Evolutionary conservation across 2,888 invertebrate species (phyloP).

Genomic region (Allophyes oxyacanthae): DNA sequence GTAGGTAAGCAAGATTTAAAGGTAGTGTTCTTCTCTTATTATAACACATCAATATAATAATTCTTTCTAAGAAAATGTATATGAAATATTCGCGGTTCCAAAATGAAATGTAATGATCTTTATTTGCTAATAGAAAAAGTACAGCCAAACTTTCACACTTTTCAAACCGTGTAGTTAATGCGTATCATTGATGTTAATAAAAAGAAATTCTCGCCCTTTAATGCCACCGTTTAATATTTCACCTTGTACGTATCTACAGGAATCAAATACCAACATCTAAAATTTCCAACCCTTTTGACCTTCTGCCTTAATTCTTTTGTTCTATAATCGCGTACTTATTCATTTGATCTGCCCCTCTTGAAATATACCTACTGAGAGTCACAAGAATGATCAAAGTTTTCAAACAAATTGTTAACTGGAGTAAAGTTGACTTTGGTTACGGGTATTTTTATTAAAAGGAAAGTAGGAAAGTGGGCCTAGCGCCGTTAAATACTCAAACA

Average conservation of each 20-base stretch:
- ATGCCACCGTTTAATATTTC: neutral
- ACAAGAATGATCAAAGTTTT: slow-evolving; percentile 63
- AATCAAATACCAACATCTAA: slow-evolving; percentile 34
- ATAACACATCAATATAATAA: no score
- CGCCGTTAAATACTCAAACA: slow-evolving; percentile 13
- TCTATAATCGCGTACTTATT: slow-evolving; percentile 65
- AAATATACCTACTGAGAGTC: slow-evolving; percentile 51
- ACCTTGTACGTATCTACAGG: slow-evolving; percentile 1
- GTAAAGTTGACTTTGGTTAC: slow-evolving; percentile 53
- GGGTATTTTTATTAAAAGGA: no score
- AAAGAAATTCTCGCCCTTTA: no score
- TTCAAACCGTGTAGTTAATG: no score
- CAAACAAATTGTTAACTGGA: slow-evolving; percentile 61
- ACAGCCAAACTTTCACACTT: no score
- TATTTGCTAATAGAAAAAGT: no score
- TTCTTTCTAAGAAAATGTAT: no score
- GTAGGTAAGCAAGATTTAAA: neutral
- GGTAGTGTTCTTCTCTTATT: no score
- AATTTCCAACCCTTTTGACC: slow-evolving; percentile 53
- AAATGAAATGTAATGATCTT: no score
- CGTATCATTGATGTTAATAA: no score
- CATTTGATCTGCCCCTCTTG: slow-evolving; percentile 57
- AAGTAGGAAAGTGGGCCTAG: slow-evolving; percentile 1
- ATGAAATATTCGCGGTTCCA: no score
- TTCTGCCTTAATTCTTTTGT: slow-evolving; percentile 62